Evolutionary conservation across 1,140 invertebrate species (phyloP), one percentile per base, ranked within the genome.

Genomic region (Bombus picipes): DNA sequence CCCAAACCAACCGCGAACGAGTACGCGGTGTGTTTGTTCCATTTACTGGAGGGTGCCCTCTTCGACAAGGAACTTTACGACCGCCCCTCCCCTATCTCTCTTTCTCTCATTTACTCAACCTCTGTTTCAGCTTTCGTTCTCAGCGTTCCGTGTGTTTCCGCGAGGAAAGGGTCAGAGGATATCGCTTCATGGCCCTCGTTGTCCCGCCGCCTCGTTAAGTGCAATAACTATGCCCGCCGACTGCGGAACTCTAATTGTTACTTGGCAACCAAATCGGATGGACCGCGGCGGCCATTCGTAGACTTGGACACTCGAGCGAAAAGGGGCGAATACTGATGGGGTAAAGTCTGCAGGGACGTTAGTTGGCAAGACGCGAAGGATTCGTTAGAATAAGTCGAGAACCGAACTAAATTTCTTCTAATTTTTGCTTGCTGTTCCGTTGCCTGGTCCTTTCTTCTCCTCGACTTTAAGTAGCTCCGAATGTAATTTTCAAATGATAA

Each of bases 171-270:
- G 85, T 76, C 70, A 32, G 74, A 59, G 39, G 79, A 76, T 86
- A 37, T 81, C 57, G 39, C 70, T 75, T 57, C 74, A 59, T 37
- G 80, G 62, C 79, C 66, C 72, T 85, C 77, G 81, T 87, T 83
- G 81, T 83, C 76, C 73, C 86, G 81, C 53, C 70, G 81, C 76
- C 86, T 90, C 82, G 89, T 90, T 90, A 86, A 85, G 79, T 72
- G 86, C 88, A 83, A 90, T 90, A 90, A 90, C 89, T 90, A 81
- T 73, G 88, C 71, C 81, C 81, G 78, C 62, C 81, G 81, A 87
- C 89, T 87, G 83, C 88, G 89, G 37, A 88, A 86, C 88, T 90
- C 83, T 90, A 90, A 90, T 90, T 90, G 89, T 90, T 90, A 90
- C 88, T 90, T 90, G 89, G 86, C 86, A 90, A 90, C 86, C 89